A percentile compares a stretch with the other conserved stretches of the same genome.
Evolutionary conservation across 2,113 vertebrate genomes (phyloP).

Genomic region (Urocolius indicus): DNA sequence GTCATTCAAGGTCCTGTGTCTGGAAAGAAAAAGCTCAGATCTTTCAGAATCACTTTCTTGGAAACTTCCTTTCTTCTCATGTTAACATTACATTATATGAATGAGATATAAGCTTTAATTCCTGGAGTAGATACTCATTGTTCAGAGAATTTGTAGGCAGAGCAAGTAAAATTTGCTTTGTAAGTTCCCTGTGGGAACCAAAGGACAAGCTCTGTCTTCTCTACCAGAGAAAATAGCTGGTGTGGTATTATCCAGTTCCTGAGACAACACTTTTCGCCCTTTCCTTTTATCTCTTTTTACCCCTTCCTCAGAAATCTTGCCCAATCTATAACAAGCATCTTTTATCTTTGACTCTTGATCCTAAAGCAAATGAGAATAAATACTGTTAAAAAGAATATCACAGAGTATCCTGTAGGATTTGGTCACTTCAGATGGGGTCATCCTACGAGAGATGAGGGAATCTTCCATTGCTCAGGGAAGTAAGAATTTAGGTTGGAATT

Average conservation of each 20-base stretch:
- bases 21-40: slow-evolving; percentile 27
- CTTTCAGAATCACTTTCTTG: slow-evolving; percentile 38
- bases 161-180: slow-evolving; percentile 60
- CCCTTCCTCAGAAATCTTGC: slow-evolving; percentile 50
- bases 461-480: not conserved
- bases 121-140: slow-evolving; percentile 39
- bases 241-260: slow-evolving; percentile 30
- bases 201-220: slow-evolving; percentile 48
- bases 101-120: slow-evolving; percentile 44
- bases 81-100: slow-evolving; percentile 39
- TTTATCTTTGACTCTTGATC: slow-evolving; percentile 67
- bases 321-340: slow-evolving; percentile 23
- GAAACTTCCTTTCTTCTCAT: not conserved
- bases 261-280: slow-evolving; percentile 55
- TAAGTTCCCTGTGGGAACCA: slow-evolving; percentile 45
- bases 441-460: slow-evolving; percentile 5
- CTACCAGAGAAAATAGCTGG: slow-evolving; percentile 22
- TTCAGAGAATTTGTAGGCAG: slow-evolving; percentile 55
- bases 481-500: slow-evolving; percentile 11
- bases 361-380: slow-evolving; percentile 37
- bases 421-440: slow-evolving; percentile 6
- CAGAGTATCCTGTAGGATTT: slow-evolving; percentile 2
- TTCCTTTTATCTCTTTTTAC: slow-evolving; percentile 48
- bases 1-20: not conserved
- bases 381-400: slow-evolving; percentile 2